phyloP scores from a whole-genome alignment of 1,140 invertebrate species.

The Apolygus lucorum region DNA sequence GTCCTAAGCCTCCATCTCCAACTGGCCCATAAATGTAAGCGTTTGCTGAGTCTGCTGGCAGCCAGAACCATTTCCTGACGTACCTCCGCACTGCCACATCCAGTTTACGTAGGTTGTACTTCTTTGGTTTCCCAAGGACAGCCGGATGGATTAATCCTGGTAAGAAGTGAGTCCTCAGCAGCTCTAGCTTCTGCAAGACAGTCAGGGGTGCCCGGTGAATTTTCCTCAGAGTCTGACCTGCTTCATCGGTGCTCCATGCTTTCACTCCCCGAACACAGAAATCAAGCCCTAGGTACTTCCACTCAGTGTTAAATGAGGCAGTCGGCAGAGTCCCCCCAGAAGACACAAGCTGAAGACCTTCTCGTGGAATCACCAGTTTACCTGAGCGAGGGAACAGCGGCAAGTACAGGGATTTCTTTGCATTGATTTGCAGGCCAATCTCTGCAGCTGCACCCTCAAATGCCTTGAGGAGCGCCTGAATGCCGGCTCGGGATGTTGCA shows the following conservation, averaged over 20 bases:
- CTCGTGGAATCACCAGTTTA: neutral
- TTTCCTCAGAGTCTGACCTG: neutral
- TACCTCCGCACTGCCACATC: neutral
- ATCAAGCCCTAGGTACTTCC: neutral
- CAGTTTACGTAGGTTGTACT: neutral
- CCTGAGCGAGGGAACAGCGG: neutral
- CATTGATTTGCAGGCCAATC: neutral
- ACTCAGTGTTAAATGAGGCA: neutral
- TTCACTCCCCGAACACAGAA: neutral
- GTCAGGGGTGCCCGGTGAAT: neutral
- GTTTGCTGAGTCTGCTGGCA: neutral
- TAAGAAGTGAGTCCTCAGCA: neutral
- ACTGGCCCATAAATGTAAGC: neutral
- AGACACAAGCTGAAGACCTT: neutral
- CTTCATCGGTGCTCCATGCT: neutral
- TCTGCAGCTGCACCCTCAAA: neutral
- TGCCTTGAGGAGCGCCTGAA: neutral
- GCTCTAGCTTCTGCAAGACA: neutral
- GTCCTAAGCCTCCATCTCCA: constrained; percentile 17
- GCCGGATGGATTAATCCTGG: neutral
- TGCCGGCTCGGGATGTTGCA: neutral
- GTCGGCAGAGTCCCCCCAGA: neutral
- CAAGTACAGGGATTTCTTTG: neutral
- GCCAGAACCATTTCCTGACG: neutral
- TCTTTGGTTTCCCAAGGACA: neutral